Evolutionary conservation across 2,888 invertebrate genomes (phyloP).

Genomic region (Esperia sulphurella): DNA sequence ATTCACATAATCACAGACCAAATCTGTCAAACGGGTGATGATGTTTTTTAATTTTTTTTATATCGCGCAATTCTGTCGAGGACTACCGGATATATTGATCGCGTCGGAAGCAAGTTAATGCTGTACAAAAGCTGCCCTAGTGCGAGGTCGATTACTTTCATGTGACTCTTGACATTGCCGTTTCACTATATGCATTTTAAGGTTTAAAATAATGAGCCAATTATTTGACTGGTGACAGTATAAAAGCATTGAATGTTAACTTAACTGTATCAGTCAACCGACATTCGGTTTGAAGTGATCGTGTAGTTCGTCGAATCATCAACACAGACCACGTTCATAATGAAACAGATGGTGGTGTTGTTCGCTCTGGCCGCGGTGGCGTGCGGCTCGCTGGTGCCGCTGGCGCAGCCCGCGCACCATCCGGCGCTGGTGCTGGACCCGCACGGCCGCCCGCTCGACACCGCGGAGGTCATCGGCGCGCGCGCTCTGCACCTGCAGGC

Average conservation of each 20-base stretch:
- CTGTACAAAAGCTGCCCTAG: constrained; percentile 38
- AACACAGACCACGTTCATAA: constrained; percentile 50
- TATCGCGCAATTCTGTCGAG: not conserved
- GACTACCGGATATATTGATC: not conserved
- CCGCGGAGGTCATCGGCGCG: constrained; percentile 69
- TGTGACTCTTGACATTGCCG: constrained; percentile 64
- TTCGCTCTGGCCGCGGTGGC: constrained; percentile 80
- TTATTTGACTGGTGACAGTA: constrained; percentile 48
- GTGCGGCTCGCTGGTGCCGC: constrained; percentile 70
- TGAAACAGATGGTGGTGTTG: constrained; percentile 80
- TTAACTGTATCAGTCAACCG: constrained; percentile 55
- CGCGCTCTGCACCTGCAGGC: constrained; percentile 61
- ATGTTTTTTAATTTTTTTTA: no score
- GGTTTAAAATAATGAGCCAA: constrained; percentile 38
- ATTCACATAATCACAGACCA: no score
- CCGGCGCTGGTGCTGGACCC: constrained; percentile 69
- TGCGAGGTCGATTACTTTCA: constrained; percentile 64
- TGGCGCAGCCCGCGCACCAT: constrained; percentile 66
- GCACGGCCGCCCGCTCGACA: constrained; percentile 70
- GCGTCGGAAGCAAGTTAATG: constrained; percentile 33
- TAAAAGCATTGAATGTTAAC: constrained; percentile 47
- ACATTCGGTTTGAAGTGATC: constrained; percentile 60
- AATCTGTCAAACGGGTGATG: no score
- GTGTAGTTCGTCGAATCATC: constrained; percentile 41
- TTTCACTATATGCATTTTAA: constrained; percentile 36